Evolutionary conservation across 2,888 invertebrate species (phyloP).

Genomic region (Trichogramma evanescens): DNA sequence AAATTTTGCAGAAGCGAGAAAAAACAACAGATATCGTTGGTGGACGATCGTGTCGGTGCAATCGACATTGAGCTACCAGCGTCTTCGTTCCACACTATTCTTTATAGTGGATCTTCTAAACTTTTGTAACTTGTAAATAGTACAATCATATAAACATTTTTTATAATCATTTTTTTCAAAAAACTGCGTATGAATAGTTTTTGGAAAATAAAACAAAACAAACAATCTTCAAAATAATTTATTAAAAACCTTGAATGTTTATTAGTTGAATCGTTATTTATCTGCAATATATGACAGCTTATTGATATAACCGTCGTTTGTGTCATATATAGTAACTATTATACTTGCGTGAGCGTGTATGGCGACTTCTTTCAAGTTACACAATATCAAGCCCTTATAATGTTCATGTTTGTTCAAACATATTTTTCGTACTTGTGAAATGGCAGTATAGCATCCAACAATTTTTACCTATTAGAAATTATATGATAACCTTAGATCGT

Average conservation of each 20-base stretch:
- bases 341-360: conserved; percentile 40
- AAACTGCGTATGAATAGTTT: too few species aligned
- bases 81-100: conserved; percentile 16
- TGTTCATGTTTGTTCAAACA: too few species aligned
- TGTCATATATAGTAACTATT: conserved; percentile 40
- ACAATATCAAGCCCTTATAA: too few species aligned
- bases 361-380: conserved; percentile 24
- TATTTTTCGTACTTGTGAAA: too few species aligned
- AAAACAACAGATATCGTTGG: conserved; percentile 10
- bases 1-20: conserved; percentile 1
- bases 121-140: background rate
- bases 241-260: conserved; percentile 43
- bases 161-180: too few species aligned
- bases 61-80: conserved; percentile 15
- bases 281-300: conserved; percentile 29
- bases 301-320: conserved; percentile 28
- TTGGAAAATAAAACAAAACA: conserved; percentile 19
- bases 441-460: too few species aligned
- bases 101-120: conserved; percentile 4
- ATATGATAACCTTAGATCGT: too few species aligned
- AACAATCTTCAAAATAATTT: conserved; percentile 44
- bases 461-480: too few species aligned
- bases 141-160: background rate
- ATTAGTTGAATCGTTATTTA: conserved; percentile 37
- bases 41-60: conserved; percentile 6